Evolutionary conservation across 2,797 vertebrate genomes (phyloP).

Genomic region (Lutjanus argentimaculatus): DNA sequence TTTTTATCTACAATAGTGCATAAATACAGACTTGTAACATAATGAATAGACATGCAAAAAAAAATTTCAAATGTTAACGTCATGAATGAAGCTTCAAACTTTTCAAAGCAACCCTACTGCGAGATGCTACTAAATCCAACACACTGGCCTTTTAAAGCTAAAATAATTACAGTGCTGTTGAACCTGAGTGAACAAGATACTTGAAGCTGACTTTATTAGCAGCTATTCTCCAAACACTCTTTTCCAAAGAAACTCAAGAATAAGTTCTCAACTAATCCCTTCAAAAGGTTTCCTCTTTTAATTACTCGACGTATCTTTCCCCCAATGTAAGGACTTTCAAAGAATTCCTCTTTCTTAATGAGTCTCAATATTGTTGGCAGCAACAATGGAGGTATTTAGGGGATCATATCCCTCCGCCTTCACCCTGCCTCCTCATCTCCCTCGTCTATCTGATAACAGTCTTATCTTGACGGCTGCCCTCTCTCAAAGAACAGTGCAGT

Average conservation of each 20-base stretch:
- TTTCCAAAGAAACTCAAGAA: conserved; percentile 32
- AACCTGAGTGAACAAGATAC: background rate
- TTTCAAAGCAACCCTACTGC: too few species aligned
- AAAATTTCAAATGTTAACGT: too few species aligned
- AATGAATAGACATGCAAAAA: too few species aligned
- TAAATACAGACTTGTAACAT: too few species aligned
- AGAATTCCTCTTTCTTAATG: conserved; percentile 47
- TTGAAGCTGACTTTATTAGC: conserved; percentile 8
- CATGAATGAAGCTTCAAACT: too few species aligned
- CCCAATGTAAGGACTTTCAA: conserved; percentile 38
- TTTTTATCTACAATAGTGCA: too few species aligned
- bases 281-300: conserved; percentile 47
- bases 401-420: conserved; percentile 50
- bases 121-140: too few species aligned
- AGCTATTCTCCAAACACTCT: conserved; percentile 25
- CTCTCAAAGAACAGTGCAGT: conserved; percentile 45
- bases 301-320: conserved; percentile 40
- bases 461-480: conserved; percentile 62
- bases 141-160: background rate
- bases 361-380: conserved; percentile 42
- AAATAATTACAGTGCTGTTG: conserved; percentile 5
- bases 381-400: conserved; percentile 59
- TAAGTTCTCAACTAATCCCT: conserved; percentile 53
- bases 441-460: conserved; percentile 55
- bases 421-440: conserved; percentile 57